A percentile compares a stretch with the other conserved stretches of the same genome.
phyloP scores from a whole-genome alignment of 2,888 invertebrate species.

The Ypsolopha sequella region DNA sequence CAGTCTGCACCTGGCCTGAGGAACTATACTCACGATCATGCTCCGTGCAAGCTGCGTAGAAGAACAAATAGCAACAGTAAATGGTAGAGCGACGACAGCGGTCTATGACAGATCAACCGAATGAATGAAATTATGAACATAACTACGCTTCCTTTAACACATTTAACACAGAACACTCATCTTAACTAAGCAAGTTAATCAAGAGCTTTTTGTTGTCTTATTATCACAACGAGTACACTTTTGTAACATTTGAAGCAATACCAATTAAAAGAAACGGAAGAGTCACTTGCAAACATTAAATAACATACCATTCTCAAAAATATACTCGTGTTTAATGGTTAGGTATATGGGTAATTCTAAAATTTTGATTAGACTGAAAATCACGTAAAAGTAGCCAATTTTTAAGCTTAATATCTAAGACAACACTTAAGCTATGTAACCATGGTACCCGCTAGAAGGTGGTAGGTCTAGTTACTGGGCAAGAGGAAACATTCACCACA shows the following conservation, averaged over 20 bases:
- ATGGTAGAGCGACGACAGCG: constrained; percentile 59
- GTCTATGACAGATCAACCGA: constrained; percentile 44
- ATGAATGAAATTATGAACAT: constrained; percentile 26
- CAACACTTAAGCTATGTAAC: background rate
- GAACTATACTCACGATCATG: constrained; percentile 86
- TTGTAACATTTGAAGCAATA: background rate
- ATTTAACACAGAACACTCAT: constrained; percentile 18
- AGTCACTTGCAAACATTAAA: background rate
- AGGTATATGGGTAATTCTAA: background rate
- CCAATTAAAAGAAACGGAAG: background rate
- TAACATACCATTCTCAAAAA: background rate
- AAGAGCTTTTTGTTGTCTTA: background rate
- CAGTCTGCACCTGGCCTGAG: constrained; percentile 1
- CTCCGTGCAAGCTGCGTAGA: constrained; percentile 87
- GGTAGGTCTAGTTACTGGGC: background rate
- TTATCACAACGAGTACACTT: background rate
- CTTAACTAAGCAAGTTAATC: constrained; percentile 8
- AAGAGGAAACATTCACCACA: background rate
- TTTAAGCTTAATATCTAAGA: background rate
- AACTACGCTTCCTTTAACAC: constrained; percentile 16
- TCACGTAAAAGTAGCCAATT: background rate
- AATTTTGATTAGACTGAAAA: background rate
- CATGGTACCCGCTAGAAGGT: background rate
- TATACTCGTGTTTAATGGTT: background rate
- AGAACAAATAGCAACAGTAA: constrained; percentile 76